These are phyloP conservation scores for Pediacus dermestoides DNA, from an alignment of 2,888 invertebrate genomes.

Conservation along the genomic window DNA sequence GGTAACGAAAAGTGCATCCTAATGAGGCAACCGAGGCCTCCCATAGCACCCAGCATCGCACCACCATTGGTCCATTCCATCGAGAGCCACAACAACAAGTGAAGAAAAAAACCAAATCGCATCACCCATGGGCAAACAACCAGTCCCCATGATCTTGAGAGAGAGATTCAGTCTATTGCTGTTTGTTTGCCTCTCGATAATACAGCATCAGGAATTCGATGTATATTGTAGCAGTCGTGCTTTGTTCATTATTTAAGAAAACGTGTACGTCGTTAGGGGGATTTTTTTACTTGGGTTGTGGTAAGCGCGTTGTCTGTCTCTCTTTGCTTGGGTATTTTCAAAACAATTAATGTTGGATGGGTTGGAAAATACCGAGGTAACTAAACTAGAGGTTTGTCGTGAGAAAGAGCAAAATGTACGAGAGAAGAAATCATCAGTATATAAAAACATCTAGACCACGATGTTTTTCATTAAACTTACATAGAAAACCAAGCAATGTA, in stretches of 20 bases:
- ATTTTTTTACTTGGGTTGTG: no score
- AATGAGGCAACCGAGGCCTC: conserved; percentile 46
- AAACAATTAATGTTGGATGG: no score
- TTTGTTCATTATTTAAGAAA: conserved; percentile 35
- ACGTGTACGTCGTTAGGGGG: conserved; percentile 34
- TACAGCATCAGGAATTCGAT: no score
- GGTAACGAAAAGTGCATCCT: conserved; percentile 44
- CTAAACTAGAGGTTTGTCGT: no score
- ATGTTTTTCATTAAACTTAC: no score
- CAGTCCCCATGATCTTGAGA: conserved; percentile 19
- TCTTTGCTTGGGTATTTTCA: no score
- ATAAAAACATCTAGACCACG: no score
- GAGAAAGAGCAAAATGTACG: no score
- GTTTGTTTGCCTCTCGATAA: conserved; percentile 17
- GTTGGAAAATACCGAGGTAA: no score
- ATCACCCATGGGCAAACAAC: conserved; percentile 24
- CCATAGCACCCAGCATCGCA: conserved; percentile 29
- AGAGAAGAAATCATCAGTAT: no score
- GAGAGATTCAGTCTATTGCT: conserved; percentile 25
- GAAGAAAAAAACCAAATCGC: conserved; percentile 20
- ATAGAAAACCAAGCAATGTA: no score
- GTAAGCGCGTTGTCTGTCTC: background rate
- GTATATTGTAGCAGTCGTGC: no score
- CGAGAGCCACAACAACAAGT: background rate
- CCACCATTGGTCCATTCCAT: conserved; percentile 42